Base-by-base conservation (phyloP, 2,888 invertebrate genomes). In the Nymphalis polychloros region DNA sequence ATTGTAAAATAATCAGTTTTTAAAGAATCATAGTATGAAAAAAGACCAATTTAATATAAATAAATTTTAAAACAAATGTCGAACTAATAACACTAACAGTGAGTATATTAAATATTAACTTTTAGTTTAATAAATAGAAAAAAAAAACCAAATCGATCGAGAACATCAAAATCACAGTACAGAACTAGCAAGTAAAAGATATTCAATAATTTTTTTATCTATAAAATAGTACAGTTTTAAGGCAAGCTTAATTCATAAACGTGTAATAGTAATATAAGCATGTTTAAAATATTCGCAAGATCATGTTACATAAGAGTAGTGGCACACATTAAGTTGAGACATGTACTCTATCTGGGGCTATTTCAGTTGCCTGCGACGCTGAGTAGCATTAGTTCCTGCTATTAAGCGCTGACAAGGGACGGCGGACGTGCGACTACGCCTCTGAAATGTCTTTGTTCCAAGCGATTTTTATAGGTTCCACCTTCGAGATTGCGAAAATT, bases 371-470 rank as follows among this genome's bases (percentile, higher is more conserved):
- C 49, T 57, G 57, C 31, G 55, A 60, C 63, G 16, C 62, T 31
- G 31, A 35, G 49, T 62, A 50, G 50, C 50, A 50, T 63, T 63
- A 63, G 62, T n/a, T 60, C 60, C 17, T 60, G 52, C 61, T 67
- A 62, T 67, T 67, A 62, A 67, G 62, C 62, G 57, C 48, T 53
- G 67, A 67, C 67, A 67, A 62, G 64, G 64, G 59, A 57, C 57
- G 65, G 20, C 47, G 53, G 67, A 62, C 61, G 67, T 57, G 67
- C 47, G 62, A 57, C 57, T 48, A 49, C 48, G 48, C 62, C 27
- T 49, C 31, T 49, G 48, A 57, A 64, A 46, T 57, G 66, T 67
- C 35, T 57, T 57, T 57, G 31, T 55, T 55, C 31, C n/a, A 35
- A 27, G 55, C 62, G 50, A 62, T 31, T 62, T 62, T 50, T 62